Conservation (phyloP, 1,140 invertebrate species). For the Polypedilum pembai region DNA sequence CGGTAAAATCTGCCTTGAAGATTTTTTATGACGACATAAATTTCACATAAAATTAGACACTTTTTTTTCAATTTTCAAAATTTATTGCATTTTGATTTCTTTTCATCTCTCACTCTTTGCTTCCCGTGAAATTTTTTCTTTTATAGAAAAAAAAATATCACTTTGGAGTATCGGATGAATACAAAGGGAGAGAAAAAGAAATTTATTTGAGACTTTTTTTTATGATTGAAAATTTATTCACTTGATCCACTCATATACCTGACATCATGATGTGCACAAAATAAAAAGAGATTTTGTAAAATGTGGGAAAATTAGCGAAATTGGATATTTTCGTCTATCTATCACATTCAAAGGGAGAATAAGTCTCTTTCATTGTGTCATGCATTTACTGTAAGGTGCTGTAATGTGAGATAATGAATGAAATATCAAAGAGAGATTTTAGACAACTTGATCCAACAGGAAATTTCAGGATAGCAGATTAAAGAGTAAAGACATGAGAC, state of each 20-base stretch:
- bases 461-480: neutral
- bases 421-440: neutral
- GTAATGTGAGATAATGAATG: slow-evolving; percentile 2
- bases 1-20: slow-evolving; percentile 5
- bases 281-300: neutral
- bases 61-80: slow-evolving; percentile 14
- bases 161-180: neutral
- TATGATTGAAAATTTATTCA: neutral
- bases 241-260: neutral
- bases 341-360: no score
- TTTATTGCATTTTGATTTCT: slow-evolving; percentile 9
- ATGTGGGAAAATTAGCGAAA: slow-evolving; percentile 27
- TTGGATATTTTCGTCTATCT: neutral
- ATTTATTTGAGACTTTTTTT: neutral
- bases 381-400: neutral
- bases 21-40: slow-evolving; percentile 19
- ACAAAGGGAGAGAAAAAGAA: neutral
- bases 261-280: neutral
- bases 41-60: slow-evolving; percentile 8
- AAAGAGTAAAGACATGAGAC: no score
- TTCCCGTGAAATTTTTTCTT: neutral
- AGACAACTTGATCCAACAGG: neutral
- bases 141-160: neutral
- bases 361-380: neutral
- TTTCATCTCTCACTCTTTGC: neutral